Percentiles rank a stretch among this genome's conserved stretches.
Evolutionary conservation across 2,797 vertebrate species (phyloP).

Genomic region (Gallirallus australis): DNA sequence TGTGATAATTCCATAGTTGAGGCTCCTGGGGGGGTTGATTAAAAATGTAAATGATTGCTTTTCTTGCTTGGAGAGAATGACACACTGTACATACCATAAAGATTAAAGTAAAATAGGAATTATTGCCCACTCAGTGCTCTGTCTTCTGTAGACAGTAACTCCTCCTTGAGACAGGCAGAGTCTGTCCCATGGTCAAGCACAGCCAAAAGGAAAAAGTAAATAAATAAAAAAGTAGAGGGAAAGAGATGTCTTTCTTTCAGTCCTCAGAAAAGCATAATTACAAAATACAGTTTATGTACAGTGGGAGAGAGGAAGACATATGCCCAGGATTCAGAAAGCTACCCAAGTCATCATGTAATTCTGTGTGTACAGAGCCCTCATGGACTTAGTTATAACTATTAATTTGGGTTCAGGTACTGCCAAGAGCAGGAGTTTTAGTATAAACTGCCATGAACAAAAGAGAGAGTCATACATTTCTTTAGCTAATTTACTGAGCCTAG

Average conservation of each 20-base stretch:
- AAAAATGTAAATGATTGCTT: constrained; percentile 21
- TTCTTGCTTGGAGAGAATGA: background rate
- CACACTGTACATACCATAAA: background rate
- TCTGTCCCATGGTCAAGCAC: background rate
- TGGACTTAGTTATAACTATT: background rate
- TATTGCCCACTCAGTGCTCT: background rate
- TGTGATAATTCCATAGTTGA: background rate
- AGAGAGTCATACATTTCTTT: background rate
- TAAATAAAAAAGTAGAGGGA: background rate
- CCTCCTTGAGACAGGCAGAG: background rate
- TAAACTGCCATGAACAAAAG: background rate
- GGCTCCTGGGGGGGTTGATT: background rate
- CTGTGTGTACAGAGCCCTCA: background rate
- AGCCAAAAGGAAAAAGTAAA: background rate
- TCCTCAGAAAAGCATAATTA: background rate
- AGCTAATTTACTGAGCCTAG: background rate
- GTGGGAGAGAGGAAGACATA: background rate
- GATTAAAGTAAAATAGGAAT: background rate
- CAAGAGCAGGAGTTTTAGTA: background rate
- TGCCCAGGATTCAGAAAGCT: background rate
- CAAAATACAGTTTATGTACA: background rate
- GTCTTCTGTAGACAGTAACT: background rate
- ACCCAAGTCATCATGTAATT: background rate
- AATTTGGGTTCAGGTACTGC: background rate
- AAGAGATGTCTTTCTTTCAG: background rate